A percentile compares a stretch with the other conserved stretches of the same genome.
These are phyloP conservation scores for Tachystola acroxantha DNA, from an alignment of 2,888 invertebrate genomes.

Conservation along the genomic window DNA sequence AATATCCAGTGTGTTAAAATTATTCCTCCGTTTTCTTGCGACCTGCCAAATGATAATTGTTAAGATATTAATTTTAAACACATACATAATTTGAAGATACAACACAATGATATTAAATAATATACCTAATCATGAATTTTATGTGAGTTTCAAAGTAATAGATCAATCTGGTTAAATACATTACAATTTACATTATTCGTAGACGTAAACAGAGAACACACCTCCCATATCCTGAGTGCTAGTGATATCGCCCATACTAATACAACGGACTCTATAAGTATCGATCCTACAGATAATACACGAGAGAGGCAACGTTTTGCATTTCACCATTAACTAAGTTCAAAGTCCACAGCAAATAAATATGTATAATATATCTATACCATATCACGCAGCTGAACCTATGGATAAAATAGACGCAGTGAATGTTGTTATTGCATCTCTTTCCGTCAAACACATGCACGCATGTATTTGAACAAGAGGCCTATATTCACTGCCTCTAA, in stretches of 20 bases:
- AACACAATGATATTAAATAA: too few relatives aligned
- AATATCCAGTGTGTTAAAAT: slow-evolving; percentile 11
- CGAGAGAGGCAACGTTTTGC: slow-evolving; percentile 38
- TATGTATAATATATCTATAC: slow-evolving; percentile 48
- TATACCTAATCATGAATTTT: too few relatives aligned
- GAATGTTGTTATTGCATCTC: slow-evolving; percentile 60
- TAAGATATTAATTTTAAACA: too few relatives aligned
- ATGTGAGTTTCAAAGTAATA: too few relatives aligned
- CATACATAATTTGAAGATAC: too few relatives aligned
- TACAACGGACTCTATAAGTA: slow-evolving; percentile 29
- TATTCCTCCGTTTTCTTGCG: slow-evolving; percentile 33
- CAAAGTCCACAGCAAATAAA: slow-evolving; percentile 69
- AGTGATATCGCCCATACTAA: slow-evolving; percentile 26
- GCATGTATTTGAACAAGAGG: slow-evolving; percentile 51
- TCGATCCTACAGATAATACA: slow-evolving; percentile 52
- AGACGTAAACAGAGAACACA: slow-evolving; percentile 25
- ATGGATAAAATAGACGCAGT: slow-evolving; percentile 54
- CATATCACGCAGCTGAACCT: slow-evolving; percentile 63
- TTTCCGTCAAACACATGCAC: slow-evolving; percentile 49
- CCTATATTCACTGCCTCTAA: slow-evolving; percentile 47
- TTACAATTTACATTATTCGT: too few relatives aligned
- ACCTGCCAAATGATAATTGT: slow-evolving; percentile 6
- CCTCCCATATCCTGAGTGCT: slow-evolving; percentile 27
- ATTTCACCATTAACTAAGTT: slow-evolving; percentile 67
- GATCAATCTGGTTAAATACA: too few relatives aligned